These are phyloP conservation scores for Trachemys scripta DNA, from an alignment of 2,113 vertebrate species.

Conservation along the genomic window DNA sequence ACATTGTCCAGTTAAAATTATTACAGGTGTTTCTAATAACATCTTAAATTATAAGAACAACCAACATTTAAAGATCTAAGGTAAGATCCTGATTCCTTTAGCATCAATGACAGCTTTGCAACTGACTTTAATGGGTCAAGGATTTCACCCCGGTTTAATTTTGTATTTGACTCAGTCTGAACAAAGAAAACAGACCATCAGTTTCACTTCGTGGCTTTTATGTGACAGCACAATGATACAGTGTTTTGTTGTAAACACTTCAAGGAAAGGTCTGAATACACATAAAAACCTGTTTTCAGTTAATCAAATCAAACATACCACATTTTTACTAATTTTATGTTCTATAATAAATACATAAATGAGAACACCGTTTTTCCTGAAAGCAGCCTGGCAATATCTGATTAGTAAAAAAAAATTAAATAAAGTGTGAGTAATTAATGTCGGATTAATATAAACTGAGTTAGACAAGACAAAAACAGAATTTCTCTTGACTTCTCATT, in stretches of 20 bases:
- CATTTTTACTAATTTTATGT: neutral
- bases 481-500: neutral
- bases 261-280: neutral
- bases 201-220: neutral
- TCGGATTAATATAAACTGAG: neutral
- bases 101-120: neutral
- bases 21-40: neutral
- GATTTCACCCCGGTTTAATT: neutral
- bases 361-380: neutral
- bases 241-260: neutral
- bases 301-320: neutral
- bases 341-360: neutral
- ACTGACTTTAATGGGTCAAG: neutral
- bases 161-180: neutral
- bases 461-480: neutral
- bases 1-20: neutral
- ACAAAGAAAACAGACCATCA: neutral
- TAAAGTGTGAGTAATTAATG: neutral
- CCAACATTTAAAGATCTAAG: neutral
- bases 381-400: neutral
- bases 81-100: neutral
- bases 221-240: neutral
- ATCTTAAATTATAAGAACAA: neutral
- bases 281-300: neutral
- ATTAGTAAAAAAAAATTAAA: neutral